phyloP scores from a whole-genome alignment of 2,888 invertebrate species.

The Sarcophaga subvicina region DNA sequence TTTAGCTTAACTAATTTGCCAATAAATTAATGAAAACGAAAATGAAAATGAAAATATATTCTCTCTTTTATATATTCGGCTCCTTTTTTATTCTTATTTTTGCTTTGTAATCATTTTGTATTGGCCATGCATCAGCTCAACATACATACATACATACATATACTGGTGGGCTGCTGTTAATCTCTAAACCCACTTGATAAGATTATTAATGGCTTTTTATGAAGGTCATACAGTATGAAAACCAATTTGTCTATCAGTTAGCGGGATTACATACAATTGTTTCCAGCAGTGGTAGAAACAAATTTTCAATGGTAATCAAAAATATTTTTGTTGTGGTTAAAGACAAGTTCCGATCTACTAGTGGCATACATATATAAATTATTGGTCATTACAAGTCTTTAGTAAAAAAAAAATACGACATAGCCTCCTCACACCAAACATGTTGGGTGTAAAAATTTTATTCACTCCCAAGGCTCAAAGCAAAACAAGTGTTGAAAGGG shows the following conservation, averaged over 20 bases:
- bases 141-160: not conserved
- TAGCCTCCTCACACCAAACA: too few species aligned
- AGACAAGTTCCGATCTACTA: too few species aligned
- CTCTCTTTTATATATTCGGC: conserved; percentile 52
- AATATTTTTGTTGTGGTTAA: too few species aligned
- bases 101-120: conserved; percentile 66
- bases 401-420: too few species aligned
- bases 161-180: conserved; percentile 51
- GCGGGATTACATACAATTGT: too few species aligned
- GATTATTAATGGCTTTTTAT: conserved; percentile 62
- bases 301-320: too few species aligned
- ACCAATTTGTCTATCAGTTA: not conserved
- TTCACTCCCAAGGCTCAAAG: too few species aligned
- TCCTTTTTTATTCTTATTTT: conserved; percentile 31
- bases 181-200: conserved; percentile 7
- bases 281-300: too few species aligned
- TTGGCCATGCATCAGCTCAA: conserved; percentile 44
- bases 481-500: too few species aligned
- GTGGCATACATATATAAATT: too few species aligned
- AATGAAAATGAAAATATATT: conserved; percentile 70
- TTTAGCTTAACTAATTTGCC: conserved; percentile 74
- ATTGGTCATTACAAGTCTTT: too few species aligned
- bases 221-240: conserved; percentile 53
- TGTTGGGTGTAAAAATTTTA: too few species aligned
- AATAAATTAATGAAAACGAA: conserved; percentile 74